A percentile compares a stretch with the other conserved stretches of the same genome.
phyloP scores from a whole-genome alignment of 2,888 invertebrate species.

The Mythimna lalbum region DNA sequence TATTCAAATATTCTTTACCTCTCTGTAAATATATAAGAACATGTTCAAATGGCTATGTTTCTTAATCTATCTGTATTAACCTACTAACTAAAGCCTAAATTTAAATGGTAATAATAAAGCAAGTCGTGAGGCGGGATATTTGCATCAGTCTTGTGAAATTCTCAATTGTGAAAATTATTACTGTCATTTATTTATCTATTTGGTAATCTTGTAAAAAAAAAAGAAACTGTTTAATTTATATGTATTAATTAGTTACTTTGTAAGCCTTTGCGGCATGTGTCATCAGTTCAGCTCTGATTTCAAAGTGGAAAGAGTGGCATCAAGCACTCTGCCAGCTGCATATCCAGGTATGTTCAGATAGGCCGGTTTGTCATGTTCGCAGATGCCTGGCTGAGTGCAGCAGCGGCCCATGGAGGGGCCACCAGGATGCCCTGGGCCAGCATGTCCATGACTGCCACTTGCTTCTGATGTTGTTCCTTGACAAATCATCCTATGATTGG shows the following conservation, averaged over 20 bases:
- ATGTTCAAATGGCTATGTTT: slow-evolving; percentile 79
- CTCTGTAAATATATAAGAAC: slow-evolving; percentile 65
- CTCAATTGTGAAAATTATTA: slow-evolving; percentile 88
- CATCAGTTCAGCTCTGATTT: slow-evolving; percentile 89
- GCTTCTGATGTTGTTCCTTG: slow-evolving; percentile 79
- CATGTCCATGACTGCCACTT: slow-evolving; percentile 76
- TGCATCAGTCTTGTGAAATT: slow-evolving; percentile 91
- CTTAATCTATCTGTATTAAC: slow-evolving; percentile 81
- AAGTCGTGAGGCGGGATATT: slow-evolving; percentile 91
- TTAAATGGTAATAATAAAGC: slow-evolving; percentile 91
- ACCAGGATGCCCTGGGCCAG: slow-evolving; percentile 65
- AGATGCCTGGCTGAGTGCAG: slow-evolving; percentile 87
- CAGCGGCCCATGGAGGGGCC: slow-evolving; percentile 78
- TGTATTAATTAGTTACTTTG: slow-evolving; percentile 68
- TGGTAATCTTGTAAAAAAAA: slow-evolving; percentile 87
- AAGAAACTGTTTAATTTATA: slow-evolving; percentile 76
- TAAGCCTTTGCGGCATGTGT: slow-evolving; percentile 55
- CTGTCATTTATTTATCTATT: slow-evolving; percentile 87
- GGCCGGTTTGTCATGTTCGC: slow-evolving; percentile 89
- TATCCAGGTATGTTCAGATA: slow-evolving; percentile 89
- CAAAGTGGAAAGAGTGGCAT: slow-evolving; percentile 87
- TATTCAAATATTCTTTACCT: slow-evolving; percentile 69
- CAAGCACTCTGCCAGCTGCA: slow-evolving; percentile 85
- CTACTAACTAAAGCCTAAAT: slow-evolving; percentile 86
- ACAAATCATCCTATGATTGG: slow-evolving; percentile 88